Evolutionary conservation across 2,888 invertebrate species (phyloP).

Genomic region (Adineta ricciae): DNA sequence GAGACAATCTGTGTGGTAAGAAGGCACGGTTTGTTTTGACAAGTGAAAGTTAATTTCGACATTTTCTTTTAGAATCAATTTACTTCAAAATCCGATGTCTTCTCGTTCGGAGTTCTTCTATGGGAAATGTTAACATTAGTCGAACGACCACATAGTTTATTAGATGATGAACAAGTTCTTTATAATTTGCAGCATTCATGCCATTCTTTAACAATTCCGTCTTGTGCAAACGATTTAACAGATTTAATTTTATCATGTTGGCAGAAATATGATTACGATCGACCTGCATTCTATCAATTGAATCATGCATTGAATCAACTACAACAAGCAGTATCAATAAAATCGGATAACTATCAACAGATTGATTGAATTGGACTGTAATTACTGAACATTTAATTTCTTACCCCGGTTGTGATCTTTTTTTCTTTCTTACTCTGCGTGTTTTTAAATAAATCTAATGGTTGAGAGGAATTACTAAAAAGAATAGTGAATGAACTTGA

Average conservation of each 20-base stretch:
- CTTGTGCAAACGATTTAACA: background rate
- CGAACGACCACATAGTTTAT: constrained; percentile 1
- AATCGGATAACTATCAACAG: background rate
- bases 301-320: background rate
- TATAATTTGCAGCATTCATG: background rate
- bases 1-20: constrained; percentile 6
- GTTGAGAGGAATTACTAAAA: too few species aligned
- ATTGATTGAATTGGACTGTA: background rate
- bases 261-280: constrained; percentile 17
- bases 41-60: background rate
- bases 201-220: background rate
- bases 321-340: background rate
- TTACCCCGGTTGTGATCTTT: background rate
- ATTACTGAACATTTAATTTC: background rate
- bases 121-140: constrained; percentile 13
- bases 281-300: background rate
- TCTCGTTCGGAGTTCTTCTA: constrained; percentile 13
- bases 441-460: background rate
- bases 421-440: background rate
- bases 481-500: too few species aligned
- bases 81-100: background rate
- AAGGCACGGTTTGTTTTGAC: background rate
- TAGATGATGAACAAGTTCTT: constrained; percentile 6
- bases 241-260: constrained; percentile 11
- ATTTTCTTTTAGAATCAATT: background rate